Percentiles rank a stretch among this genome's conserved stretches.
Evolutionary conservation across 2,113 vertebrate species (phyloP).

Genomic region (Acinonyx jubatus): DNA sequence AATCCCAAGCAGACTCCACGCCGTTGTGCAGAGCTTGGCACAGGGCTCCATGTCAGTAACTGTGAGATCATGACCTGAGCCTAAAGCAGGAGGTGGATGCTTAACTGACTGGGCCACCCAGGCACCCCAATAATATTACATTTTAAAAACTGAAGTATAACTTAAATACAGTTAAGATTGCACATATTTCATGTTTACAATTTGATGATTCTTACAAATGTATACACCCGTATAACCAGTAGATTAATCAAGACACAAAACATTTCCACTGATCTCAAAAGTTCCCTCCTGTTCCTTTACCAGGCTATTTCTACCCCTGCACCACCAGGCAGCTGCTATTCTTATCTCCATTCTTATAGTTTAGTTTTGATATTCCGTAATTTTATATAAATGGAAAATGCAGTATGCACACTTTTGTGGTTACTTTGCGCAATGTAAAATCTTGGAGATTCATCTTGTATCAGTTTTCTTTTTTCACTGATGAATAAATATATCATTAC

Average conservation of each 20-base stretch:
- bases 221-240: neutral
- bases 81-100: no score
- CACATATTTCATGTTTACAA: neutral
- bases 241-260: neutral
- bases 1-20: no score
- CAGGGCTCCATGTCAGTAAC: no score
- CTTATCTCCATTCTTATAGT: neutral
- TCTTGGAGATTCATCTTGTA: neutral
- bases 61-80: no score
- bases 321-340: neutral
- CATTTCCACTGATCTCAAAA: neutral
- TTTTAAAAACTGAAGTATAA: neutral
- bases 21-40: no score
- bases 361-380: neutral
- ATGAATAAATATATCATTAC: neutral
- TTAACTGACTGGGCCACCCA: no score
- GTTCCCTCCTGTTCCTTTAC: neutral
- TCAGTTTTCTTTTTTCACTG: neutral
- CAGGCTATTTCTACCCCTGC: no score
- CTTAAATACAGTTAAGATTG: neutral
- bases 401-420: neutral
- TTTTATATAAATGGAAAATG: neutral
- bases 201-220: neutral
- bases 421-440: neutral
- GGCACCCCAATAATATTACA: neutral